Base-by-base conservation (phyloP, 2,113 vertebrate species). In the Dipodomys merriami region DNA sequence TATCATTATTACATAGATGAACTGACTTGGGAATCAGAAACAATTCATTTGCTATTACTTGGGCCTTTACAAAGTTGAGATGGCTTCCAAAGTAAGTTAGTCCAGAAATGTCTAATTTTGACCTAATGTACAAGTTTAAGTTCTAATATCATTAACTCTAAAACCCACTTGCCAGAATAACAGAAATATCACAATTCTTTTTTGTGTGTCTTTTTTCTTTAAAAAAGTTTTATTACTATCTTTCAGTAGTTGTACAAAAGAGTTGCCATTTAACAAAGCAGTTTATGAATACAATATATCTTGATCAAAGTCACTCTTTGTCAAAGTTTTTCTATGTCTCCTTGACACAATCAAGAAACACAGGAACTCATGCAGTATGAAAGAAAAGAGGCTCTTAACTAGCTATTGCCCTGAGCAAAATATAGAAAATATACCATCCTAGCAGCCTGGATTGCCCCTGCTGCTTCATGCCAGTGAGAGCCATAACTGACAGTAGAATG, bases 311-410 rank as follows among this genome's bases (percentile, higher is more conserved):
- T 49, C 25, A 71, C 39, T 86, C 46, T 33, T 46, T 67, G 29
- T 1, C 7, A 23, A 73, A 7, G 2, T 13, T 79, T 6, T 30
- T 0, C 4, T 7, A 30, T 30, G 1, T 4, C 1, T 0, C 4
- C 1, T 33, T 29, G 22, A 81, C 18, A 67, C 60, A 12, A 29
- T 25, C 29, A 44, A 49, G 53, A 62, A 29, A 3, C 83, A 33
- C 13, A 80, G 39, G 30, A 65, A 1, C 2, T 39, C 22, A 33
- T 12, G 30, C 0, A 23, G 7, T 10, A 7, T 79, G n/a, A 57
- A 67, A 62, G 80, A 16, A 33, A 80, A 16, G 12, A 1, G 23
- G 3, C 27, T n/a, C n/a, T 65, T 39, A 39, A 6, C 39, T 39
- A 39, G 7, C 11, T 19, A n/a, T 15, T 44, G 68, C 10, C 67